Base-by-base conservation (phyloP, 2,113 vertebrate species). In the Tylochromis polylepis region DNA sequence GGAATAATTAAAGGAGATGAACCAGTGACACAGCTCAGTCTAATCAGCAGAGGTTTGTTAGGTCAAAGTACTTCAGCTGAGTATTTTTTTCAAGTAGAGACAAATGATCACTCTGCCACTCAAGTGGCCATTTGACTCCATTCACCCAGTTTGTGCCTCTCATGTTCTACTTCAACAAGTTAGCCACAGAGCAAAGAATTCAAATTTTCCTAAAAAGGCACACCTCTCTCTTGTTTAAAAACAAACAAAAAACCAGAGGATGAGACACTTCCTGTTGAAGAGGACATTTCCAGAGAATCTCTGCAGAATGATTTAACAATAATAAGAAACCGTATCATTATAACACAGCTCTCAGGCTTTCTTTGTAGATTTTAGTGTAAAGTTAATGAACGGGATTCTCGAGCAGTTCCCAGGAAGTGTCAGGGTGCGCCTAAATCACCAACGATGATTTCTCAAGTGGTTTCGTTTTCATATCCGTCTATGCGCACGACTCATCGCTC, bases 181-280 rank as follows among this genome's bases (percentile, higher is more conserved):
- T 22, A 67, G 8, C n/a, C 4, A 70, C 65, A 67, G 34, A 5
- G 11, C 20, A 38, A 18, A 60, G 27, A 51, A 4, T 16, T 18
- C 15, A 43, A 2, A 8, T 51, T 18, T 55, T n/a, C 18, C 34
- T 38, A n/a, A 0, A 65, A 36, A 24, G n/a, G 4, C 20, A 67
- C 2, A 41, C n/a, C 36, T 22, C 2, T 11, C 41, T 10, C 4
- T 36, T 12, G 3, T 41, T 22, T 5, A 60, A 60, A 2, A 22
- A 65, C 11, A 14, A 38, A 67, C 4, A 1, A 67, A 3, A 5
- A 1, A 14, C 11, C 62, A 41, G 7, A 41, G 0, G 36, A 67
- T 67, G 34, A 46, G 14, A 72, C 65, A 6, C 14, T 46, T 70
- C 62, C 38, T 72, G 41, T 22, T 72, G 67, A 11, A 27, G 38